Conservation (phyloP, 2,113 vertebrate species). For the Halcyon senegalensis region DNA sequence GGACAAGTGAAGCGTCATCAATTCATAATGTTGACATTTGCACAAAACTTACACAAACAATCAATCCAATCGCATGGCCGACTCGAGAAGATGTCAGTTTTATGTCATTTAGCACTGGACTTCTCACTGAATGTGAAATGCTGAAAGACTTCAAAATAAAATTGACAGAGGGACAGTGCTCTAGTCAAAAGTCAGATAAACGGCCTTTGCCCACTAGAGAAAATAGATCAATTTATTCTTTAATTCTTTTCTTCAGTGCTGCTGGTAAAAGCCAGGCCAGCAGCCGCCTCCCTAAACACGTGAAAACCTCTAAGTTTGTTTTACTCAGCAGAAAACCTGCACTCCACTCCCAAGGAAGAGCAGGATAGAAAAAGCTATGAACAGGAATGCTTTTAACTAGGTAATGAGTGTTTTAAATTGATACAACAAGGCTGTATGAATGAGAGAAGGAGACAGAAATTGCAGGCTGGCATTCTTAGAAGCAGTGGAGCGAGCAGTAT, state of each 20-base stretch:
- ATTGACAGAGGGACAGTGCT: not conserved
- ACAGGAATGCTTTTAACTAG: not conserved
- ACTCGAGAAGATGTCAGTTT: not conserved
- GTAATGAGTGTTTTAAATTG: not conserved
- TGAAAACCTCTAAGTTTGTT: not conserved
- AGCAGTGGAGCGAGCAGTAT: not conserved
- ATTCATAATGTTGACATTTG: not conserved
- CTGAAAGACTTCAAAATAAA: slow-evolving; percentile 1
- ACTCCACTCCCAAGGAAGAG: not conserved
- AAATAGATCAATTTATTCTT: not conserved
- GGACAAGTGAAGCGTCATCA: not conserved
- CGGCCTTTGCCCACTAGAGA: not conserved
- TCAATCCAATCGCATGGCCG: not conserved
- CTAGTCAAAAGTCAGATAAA: not conserved
- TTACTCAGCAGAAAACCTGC: not conserved
- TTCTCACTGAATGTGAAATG: not conserved
- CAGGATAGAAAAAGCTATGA: not conserved
- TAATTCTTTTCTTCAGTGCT: not conserved
- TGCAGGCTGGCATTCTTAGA: not conserved
- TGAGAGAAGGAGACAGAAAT: not conserved
- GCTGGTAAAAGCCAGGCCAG: not conserved
- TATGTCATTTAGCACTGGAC: not conserved
- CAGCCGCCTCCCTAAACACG: not conserved
- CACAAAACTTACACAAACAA: slow-evolving; percentile 37
- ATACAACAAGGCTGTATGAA: not conserved